Evolutionary conservation across 2,888 invertebrate genomes (phyloP), one percentile per base, ranked within the genome.

Genomic region (Agrypnus murinus): DNA sequence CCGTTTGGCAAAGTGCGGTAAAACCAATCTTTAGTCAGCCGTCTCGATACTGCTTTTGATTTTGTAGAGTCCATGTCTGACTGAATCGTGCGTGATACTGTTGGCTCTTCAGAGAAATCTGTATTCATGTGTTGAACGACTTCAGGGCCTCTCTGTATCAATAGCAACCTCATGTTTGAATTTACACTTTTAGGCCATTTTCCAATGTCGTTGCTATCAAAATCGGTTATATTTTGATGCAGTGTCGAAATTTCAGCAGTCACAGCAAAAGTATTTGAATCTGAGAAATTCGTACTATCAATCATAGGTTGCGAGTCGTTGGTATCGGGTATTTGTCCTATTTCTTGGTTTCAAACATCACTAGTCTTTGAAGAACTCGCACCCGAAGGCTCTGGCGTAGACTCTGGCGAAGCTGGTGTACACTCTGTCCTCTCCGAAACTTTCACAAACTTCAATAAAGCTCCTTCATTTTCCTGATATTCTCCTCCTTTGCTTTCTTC

Each of bases 241-340:
- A n/a, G n/a, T n/a, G n/a, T n/a, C n/a, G n/a, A n/a, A n/a, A 45
- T 45, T 45, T 45, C 45, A 14, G 45, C 45, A 45, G 15, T 14
- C 8, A 45, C 8, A 2, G 3, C 45, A n/a, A n/a, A n/a, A n/a
- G n/a, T n/a, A n/a, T n/a, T n/a, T 45, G 8, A 6, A 45, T 45
- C 15, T 14, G 45, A 45, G 1, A 6, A 14, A 14, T 6, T 5
- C 8, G 14, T 14, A 45, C 45, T 45, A 14, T 45, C 45, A 14
- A 45, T 14, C 14, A 14, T 1, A 14, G 8, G 14, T 2, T 14
- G 14, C 8, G 15, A 14, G 14, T 14, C 14, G 14, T 45, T 15
- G 15, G 45, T 14, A 45, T 6, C 8, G 14, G 45, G 2, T 45
- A 14, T 45, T 45, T 45, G 14, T 6, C 15, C 45, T 45, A 14